These are phyloP conservation scores for Natator depressus DNA, from an alignment of 2,113 vertebrate species.

Conservation along the genomic window DNA sequence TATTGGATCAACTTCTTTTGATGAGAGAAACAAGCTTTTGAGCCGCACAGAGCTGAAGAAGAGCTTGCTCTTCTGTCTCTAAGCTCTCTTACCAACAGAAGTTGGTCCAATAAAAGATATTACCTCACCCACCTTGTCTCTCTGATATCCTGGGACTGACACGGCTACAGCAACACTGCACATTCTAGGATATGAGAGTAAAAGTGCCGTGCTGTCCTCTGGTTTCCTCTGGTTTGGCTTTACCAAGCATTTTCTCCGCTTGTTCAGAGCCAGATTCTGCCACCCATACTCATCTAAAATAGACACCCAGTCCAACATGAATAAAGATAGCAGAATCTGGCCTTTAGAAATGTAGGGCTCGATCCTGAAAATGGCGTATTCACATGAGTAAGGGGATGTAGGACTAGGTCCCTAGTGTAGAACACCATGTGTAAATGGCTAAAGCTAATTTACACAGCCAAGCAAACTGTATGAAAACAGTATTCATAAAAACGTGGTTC, in stretches of 20 bases:
- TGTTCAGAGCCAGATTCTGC: background rate
- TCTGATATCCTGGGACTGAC: too few relatives aligned
- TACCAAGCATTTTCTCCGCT: background rate
- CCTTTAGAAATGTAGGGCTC: background rate
- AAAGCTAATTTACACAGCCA: background rate
- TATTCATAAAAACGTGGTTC: background rate
- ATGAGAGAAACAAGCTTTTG: too few relatives aligned
- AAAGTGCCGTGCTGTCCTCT: background rate
- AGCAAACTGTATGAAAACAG: background rate
- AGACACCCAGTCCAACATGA: background rate
- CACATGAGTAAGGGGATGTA: rapidly evolving
- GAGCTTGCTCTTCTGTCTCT: too few relatives aligned
- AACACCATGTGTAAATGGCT: background rate
- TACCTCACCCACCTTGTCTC: too few relatives aligned
- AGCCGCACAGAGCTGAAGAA: too few relatives aligned
- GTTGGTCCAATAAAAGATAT: background rate
- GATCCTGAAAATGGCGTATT: background rate
- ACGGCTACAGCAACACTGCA: too few relatives aligned
- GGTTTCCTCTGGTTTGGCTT: background rate
- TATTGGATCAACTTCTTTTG: too few relatives aligned
- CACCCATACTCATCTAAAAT: background rate
- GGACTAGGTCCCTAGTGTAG: background rate
- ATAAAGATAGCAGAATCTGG: background rate
- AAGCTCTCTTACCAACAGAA: background rate
- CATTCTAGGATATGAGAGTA: background rate